These are phyloP conservation scores for Sorex fumeus DNA, from an alignment of 2,113 vertebrate species.

Conservation along the genomic window DNA sequence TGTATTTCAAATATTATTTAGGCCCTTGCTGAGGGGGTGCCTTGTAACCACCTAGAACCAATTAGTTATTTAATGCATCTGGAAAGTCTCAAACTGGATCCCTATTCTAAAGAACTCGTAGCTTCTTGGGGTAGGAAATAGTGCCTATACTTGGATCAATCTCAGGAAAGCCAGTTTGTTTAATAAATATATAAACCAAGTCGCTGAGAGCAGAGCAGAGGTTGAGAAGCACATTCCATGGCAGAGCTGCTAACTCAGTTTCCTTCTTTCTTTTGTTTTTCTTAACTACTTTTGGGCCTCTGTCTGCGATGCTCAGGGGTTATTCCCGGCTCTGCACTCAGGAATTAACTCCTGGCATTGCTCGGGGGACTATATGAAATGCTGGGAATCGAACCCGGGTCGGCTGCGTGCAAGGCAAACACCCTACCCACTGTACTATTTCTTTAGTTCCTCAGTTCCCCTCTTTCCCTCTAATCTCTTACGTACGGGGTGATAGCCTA, in stretches of 20 bases:
- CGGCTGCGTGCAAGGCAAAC: too few species aligned
- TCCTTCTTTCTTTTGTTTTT: neutral
- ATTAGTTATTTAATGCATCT: constrained; percentile 21
- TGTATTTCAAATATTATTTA: neutral
- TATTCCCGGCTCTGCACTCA: too few species aligned
- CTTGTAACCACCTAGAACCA: constrained; percentile 37
- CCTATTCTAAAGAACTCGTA: neutral
- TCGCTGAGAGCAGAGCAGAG: neutral
- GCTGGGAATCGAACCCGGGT: too few species aligned
- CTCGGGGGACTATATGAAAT: too few species aligned
- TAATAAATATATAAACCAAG: neutral
- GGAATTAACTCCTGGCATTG: too few species aligned
- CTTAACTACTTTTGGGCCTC: too few species aligned
- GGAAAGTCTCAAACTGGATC: neutral
- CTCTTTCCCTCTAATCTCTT: neutral
- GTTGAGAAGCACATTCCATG: neutral
- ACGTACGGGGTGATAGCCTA: neutral
- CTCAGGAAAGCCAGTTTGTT: neutral
- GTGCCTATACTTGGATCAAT: neutral
- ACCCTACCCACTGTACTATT: too few species aligned
- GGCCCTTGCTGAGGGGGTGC: neutral
- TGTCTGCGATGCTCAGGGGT: too few species aligned
- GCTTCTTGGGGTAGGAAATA: neutral
- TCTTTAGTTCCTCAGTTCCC: too few species aligned
- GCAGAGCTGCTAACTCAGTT: neutral